Percentiles rank a stretch among this genome's conserved stretches.
phyloP scores from a whole-genome alignment of 2,113 vertebrate species.

The Cynoglossus semilaevis region DNA sequence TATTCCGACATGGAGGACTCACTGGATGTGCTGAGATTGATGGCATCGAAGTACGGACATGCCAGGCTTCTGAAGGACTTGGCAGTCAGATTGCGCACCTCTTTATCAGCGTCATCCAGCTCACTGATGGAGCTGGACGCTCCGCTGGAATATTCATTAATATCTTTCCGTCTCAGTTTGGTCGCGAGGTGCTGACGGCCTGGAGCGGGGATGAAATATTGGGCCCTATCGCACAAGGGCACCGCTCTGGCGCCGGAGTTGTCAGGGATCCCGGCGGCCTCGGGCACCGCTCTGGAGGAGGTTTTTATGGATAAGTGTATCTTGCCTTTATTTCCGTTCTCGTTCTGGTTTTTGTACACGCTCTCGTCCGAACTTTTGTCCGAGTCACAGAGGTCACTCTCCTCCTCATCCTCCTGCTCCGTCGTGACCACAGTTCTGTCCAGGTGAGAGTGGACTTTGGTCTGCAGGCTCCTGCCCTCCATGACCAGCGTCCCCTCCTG shows the following conservation, averaged over 20 bases:
- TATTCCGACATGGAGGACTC: conserved; percentile 88
- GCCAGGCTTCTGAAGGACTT: conserved; percentile 94
- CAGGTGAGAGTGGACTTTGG: conserved; percentile 68
- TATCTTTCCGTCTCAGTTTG: conserved; percentile 81
- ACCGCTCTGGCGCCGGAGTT: conserved; percentile 67
- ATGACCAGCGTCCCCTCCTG: conserved; percentile 68
- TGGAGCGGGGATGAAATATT: conserved; percentile 81
- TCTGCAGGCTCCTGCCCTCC: conserved; percentile 41
- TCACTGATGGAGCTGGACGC: conserved; percentile 96
- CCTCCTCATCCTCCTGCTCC: conserved; percentile 74
- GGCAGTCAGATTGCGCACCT: conserved; percentile 93
- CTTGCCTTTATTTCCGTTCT: conserved; percentile 65
- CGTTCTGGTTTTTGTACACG: conserved; percentile 64
- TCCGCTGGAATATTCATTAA: conserved; percentile 90
- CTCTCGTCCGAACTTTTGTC: conserved; percentile 81
- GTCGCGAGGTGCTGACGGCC: conserved; percentile 87
- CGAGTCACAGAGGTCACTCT: conserved; percentile 75
- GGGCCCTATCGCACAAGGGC: conserved; percentile 58
- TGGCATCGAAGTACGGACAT: conserved; percentile 91
- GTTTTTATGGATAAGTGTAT: conserved; percentile 89
- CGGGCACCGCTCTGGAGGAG: conserved; percentile 83
- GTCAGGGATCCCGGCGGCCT: conserved; percentile 73
- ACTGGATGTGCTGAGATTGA: conserved; percentile 85
- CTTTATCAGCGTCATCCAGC: conserved; percentile 95
- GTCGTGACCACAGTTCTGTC: conserved; percentile 81